Conservation (phyloP, 2,888 invertebrate species). For the Polymixis lichenea region DNA sequence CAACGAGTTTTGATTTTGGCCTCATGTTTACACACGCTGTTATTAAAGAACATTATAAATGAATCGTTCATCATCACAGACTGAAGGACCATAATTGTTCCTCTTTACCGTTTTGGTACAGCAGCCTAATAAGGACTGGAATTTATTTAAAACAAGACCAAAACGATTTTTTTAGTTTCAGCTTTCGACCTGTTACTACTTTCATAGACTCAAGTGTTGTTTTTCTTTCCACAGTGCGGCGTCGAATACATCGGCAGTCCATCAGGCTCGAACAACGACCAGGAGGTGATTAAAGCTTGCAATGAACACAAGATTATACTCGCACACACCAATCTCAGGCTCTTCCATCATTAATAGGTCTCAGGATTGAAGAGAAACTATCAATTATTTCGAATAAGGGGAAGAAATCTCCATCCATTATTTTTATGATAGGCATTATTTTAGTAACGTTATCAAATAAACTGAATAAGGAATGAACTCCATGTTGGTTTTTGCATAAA, state of each 20-base stretch:
- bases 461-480: neutral
- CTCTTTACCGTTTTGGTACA: too few species aligned
- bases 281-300: constrained; percentile 96
- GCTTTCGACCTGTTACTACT: neutral
- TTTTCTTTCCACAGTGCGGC: constrained; percentile 93
- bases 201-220: neutral
- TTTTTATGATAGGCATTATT: neutral
- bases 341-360: constrained; percentile 96
- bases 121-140: too few species aligned
- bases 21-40: neutral
- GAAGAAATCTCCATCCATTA: constrained; percentile 40
- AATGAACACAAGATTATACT: constrained; percentile 97
- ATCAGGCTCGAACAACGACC: constrained; percentile 98
- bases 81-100: too few species aligned
- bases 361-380: neutral
- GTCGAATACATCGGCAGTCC: constrained; percentile 98
- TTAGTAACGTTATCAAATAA: constrained; percentile 1
- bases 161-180: neutral
- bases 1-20: neutral
- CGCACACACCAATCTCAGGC: constrained; percentile 96
- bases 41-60: neutral
- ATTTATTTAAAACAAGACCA: too few species aligned
- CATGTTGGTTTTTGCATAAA: neutral
- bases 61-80: too few species aligned
- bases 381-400: constrained; percentile 9